phyloP scores from a whole-genome alignment of 2,113 vertebrate genomes.

The Peromyscus maniculatus region DNA sequence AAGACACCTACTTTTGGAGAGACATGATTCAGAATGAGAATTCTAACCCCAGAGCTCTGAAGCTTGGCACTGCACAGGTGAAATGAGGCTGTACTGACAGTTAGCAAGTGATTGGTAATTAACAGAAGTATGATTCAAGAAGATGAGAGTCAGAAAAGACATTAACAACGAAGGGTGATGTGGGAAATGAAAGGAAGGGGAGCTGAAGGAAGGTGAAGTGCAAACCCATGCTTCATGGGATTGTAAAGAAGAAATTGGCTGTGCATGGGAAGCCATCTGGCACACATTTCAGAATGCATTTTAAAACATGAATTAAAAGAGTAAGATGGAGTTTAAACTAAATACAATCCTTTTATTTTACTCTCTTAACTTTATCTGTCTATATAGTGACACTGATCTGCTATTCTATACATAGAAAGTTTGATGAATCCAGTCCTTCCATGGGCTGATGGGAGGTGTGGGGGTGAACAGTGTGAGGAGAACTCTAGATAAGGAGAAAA shows the following conservation, averaged over 20 bases:
- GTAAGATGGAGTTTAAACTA: conserved; percentile 50
- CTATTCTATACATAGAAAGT: background rate
- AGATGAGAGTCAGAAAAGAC: background rate
- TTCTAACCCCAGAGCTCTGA: background rate
- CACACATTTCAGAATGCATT: background rate
- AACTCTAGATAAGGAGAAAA: background rate
- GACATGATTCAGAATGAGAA: background rate
- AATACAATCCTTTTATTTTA: background rate
- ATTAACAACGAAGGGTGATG: background rate
- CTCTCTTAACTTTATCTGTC: background rate
- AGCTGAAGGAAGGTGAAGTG: background rate
- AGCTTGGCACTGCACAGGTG: background rate
- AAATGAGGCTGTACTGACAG: background rate
- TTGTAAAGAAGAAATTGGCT: conserved; percentile 51
- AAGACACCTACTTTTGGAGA: background rate
- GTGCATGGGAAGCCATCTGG: conserved; percentile 35
- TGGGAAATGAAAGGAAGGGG: background rate
- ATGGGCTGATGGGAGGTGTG: background rate
- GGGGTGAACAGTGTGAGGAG: too few relatives aligned
- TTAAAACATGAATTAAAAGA: conserved; percentile 52
- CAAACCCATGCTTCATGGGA: background rate
- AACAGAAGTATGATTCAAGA: background rate
- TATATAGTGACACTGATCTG: background rate
- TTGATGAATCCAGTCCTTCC: background rate
- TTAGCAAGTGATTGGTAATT: background rate